A percentile compares a stretch with the other conserved stretches of the same genome.
Evolutionary conservation across 1,140 invertebrate species (phyloP).

Genomic region (Diachasmimorpha longicaudata): DNA sequence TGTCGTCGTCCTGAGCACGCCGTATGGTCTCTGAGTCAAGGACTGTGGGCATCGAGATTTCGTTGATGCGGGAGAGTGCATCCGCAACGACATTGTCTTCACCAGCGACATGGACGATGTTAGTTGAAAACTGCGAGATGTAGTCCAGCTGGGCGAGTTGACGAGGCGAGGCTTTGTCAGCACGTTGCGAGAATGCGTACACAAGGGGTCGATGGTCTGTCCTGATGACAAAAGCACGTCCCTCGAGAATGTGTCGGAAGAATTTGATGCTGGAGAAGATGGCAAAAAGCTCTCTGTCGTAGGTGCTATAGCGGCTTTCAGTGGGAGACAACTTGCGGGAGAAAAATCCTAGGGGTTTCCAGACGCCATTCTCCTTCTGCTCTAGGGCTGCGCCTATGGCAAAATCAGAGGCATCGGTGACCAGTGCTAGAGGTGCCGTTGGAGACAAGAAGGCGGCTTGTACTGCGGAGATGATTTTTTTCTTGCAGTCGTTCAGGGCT

Average conservation of each 20-base stretch:
- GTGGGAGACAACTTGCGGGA: constrained; percentile 47
- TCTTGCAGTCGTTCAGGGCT: constrained; percentile 55
- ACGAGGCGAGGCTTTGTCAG: constrained; percentile 38
- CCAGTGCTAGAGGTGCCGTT: constrained; percentile 14
- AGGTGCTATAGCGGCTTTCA: constrained; percentile 51
- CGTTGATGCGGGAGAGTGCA: constrained; percentile 40
- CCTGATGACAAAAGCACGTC: constrained; percentile 43
- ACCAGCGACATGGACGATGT: constrained; percentile 50
- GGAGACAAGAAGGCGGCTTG: constrained; percentile 37
- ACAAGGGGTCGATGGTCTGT: constrained; percentile 56
- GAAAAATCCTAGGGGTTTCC: too few species aligned
- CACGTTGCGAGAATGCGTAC: constrained; percentile 41
- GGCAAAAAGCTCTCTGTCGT: constrained; percentile 60
- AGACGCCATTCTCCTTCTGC: too few species aligned
- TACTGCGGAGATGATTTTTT: constrained; percentile 40
- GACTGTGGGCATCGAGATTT: constrained; percentile 18
- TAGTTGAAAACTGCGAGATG: constrained; percentile 51
- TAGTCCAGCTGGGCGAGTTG: constrained; percentile 47
- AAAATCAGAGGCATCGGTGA: too few species aligned
- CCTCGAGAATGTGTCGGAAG: constrained; percentile 58
- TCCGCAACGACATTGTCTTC: constrained; percentile 48
- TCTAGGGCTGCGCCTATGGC: too few species aligned
- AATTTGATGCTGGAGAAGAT: constrained; percentile 55
- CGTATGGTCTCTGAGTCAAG: background rate
- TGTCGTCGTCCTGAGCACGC: background rate